Base-by-base conservation (phyloP, 2,113 vertebrate genomes). In the Burhinus bistriatus region DNA sequence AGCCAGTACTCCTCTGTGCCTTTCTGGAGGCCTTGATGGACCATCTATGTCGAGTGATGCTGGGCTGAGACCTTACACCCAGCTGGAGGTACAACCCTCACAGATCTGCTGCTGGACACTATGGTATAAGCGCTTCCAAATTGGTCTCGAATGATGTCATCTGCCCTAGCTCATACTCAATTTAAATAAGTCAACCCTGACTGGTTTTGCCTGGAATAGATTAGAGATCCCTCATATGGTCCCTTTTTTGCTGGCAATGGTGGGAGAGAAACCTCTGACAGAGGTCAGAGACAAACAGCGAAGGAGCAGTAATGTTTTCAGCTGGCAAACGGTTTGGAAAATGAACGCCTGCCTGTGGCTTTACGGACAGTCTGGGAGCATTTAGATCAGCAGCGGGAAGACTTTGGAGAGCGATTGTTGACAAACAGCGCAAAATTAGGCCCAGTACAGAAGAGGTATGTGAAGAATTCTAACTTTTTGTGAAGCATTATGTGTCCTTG, bases 341-440 rank as follows among this genome's bases (percentile, higher is more conserved):
- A 85, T 49, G 29, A 89, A 85, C 0, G 45, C 65, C 65, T 93
- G 77, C 70, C 44, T 82, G 61, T 71, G 84, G 73, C 73, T 95
- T 89, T 96, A 83, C 0, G 0, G 54, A 72, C 32, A 49, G 36
- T 52, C 52, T 91, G 91, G 70, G 78, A 94, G 36, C 62, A 36
- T 87, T 93, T 76, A 91, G 29, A 75, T 68, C 77, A 79, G 65
- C 65, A 71, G 44, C 79, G 65, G 87, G 87, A 93, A 34, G 71
- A 90, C 71, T 70, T 65, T 79, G 88, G 90, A 95, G 78, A 73
- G 65, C 0, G 0, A 30, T n/a, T 96, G 85, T 94, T 83, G 90
- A 94, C 88, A 96, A 96, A 94, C 51, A 92, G 38, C 30, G 20
- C 79, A 86, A 92, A 96, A 94, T 77, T 62, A 88, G 38, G 51